These are phyloP conservation scores for Pseudorhombus dupliciocellatus DNA, from an alignment of 2,113 vertebrate species.

Conservation along the genomic window DNA sequence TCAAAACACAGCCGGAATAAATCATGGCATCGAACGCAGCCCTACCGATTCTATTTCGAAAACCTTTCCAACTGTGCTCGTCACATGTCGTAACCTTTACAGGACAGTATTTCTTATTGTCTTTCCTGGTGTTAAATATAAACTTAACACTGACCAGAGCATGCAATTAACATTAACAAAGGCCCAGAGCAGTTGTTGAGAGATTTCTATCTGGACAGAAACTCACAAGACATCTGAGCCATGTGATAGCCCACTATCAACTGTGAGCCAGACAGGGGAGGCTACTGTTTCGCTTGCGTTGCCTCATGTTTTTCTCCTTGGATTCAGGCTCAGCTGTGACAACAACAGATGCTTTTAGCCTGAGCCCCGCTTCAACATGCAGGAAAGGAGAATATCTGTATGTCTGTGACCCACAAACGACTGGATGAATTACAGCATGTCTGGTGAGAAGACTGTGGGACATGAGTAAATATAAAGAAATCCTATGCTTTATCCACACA, in stretches of 20 bases:
- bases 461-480: not conserved
- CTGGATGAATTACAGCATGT: not conserved
- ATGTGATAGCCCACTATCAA: slow-evolving; percentile 62
- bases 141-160: slow-evolving; percentile 31
- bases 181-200: slow-evolving; percentile 14
- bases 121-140: slow-evolving; percentile 13
- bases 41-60: not conserved
- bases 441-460: not conserved
- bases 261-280: slow-evolving; percentile 45
- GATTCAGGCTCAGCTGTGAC: slow-evolving; percentile 14
- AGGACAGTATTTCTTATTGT: slow-evolving; percentile 10
- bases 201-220: slow-evolving; percentile 42
- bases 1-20: not conserved
- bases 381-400: not conserved
- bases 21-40: not conserved
- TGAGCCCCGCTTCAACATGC: not conserved
- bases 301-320: slow-evolving; percentile 31
- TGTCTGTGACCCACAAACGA: not conserved
- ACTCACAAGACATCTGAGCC: slow-evolving; percentile 67
- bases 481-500: not conserved
- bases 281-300: slow-evolving; percentile 41
- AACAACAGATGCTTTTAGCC: slow-evolving; percentile 8
- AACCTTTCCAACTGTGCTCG: slow-evolving; percentile 10
- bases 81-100: slow-evolving; percentile 31
- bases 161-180: slow-evolving; percentile 36